Conservation (phyloP, 2,113 vertebrate species). For the Motacilla tschutschensis region DNA sequence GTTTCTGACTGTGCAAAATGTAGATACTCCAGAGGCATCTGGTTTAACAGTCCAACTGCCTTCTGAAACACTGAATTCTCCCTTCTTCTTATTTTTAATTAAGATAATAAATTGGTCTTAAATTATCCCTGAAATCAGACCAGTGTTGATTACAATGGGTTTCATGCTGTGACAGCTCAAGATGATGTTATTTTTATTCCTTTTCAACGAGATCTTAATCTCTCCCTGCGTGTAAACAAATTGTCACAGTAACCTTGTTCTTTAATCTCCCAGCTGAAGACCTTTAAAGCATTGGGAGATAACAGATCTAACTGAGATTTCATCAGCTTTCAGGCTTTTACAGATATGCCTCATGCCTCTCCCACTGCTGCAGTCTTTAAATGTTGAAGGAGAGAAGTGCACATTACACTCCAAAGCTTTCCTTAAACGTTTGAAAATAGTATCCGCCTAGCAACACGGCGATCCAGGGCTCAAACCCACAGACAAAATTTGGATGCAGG, state of each 20-base stretch:
- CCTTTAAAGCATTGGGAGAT: conserved; percentile 79
- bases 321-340: conserved; percentile 68
- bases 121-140: conserved; percentile 99
- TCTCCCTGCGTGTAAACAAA: conserved; percentile 85
- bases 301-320: conserved; percentile 79
- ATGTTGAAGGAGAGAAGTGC: conserved; percentile 65
- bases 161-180: conserved; percentile 92
- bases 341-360: conserved; percentile 53
- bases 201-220: conserved; percentile 88
- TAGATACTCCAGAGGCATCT: conserved; percentile 16
- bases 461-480: neutral
- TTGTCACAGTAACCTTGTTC: conserved; percentile 84
- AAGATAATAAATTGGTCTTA: conserved; percentile 99
- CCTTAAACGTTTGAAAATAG: conserved; percentile 60
- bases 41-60: conserved; percentile 49
- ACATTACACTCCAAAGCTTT: conserved; percentile 53
- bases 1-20: neutral
- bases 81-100: conserved; percentile 82
- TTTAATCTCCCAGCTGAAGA: conserved; percentile 80
- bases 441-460: neutral
- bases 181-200: conserved; percentile 86
- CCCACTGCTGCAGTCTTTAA: conserved; percentile 60
- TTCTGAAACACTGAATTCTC: conserved; percentile 70
- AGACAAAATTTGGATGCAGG: neutral
- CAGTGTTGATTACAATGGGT: conserved; percentile 96